Conservation (phyloP, 2,888 invertebrate species). For the Dryococelus australis region DNA sequence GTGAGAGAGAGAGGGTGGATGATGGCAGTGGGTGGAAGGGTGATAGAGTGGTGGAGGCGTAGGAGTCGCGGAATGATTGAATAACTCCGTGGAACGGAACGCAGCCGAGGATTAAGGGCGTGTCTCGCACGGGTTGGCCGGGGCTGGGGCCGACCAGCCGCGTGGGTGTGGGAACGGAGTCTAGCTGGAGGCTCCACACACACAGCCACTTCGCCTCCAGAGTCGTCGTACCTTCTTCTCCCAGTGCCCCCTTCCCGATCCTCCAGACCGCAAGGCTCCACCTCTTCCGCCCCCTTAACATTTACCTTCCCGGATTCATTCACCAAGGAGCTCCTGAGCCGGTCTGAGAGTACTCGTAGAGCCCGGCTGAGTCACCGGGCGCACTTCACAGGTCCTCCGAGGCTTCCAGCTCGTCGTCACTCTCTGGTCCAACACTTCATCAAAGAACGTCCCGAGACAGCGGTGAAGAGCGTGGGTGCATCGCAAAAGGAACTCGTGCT, state of each 20-base stretch:
- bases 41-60: neutral
- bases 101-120: neutral
- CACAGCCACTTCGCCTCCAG: neutral
- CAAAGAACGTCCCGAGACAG: too few species aligned
- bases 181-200: neutral
- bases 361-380: too few species aligned
- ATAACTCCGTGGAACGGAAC: neutral
- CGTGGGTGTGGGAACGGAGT: neutral
- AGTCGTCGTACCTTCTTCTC: neutral
- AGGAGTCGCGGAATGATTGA: slow-evolving; percentile 16
- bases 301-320: neutral
- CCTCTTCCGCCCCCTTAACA: neutral
- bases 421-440: too few species aligned
- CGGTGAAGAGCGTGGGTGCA: too few species aligned
- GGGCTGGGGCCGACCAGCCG: neutral
- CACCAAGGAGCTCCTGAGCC: neutral
- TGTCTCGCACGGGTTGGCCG: neutral
- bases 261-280: neutral
- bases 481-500: too few species aligned
- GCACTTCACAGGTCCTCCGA: neutral
- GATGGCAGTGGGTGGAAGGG: neutral
- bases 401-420: neutral
- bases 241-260: neutral
- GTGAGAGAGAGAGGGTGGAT: neutral
- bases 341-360: too few species aligned